phyloP scores from a whole-genome alignment of 2,113 vertebrate genomes.

The Hucho hucho region DNA sequence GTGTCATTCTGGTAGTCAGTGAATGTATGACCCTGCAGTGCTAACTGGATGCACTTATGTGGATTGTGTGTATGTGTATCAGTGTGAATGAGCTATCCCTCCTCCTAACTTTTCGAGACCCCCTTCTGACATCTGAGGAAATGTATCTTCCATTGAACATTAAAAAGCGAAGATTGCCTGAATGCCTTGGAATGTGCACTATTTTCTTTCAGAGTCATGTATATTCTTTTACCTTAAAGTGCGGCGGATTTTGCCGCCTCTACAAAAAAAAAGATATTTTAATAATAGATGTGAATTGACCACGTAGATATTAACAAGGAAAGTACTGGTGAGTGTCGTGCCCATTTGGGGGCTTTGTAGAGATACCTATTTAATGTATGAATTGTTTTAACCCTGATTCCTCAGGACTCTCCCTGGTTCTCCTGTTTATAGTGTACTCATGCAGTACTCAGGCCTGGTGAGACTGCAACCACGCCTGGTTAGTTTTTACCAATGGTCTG shows the following conservation, averaged over 20 bases:
- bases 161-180: slow-evolving; percentile 73
- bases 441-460: slow-evolving; percentile 20
- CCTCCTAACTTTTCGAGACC: slow-evolving; percentile 58
- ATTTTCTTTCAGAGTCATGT: slow-evolving; percentile 78
- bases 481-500: slow-evolving; percentile 17
- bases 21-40: slow-evolving; percentile 52
- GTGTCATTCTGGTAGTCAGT: slow-evolving; percentile 28
- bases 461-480: slow-evolving; percentile 30
- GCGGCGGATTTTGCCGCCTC: slow-evolving; percentile 48
- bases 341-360: slow-evolving; percentile 37
- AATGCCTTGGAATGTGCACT: slow-evolving; percentile 87
- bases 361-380: slow-evolving; percentile 40
- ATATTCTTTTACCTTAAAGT: slow-evolving; percentile 66
- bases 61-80: slow-evolving; percentile 37
- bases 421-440: slow-evolving; percentile 6
- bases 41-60: slow-evolving; percentile 36
- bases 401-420: slow-evolving; percentile 41
- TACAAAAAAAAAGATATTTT: slow-evolving; percentile 59
- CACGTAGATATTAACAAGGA: slow-evolving; percentile 38
- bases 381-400: slow-evolving; percentile 42
- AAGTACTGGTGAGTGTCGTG: slow-evolving; percentile 46
- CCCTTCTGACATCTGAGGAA: slow-evolving; percentile 65
- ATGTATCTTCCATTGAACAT: slow-evolving; percentile 79
- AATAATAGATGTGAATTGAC: slow-evolving; percentile 65
- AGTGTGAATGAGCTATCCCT: slow-evolving; percentile 55